Percentiles rank a stretch among this genome's conserved stretches.
Conservation (phyloP, 2,888 invertebrate species). For the Drosophila barbarae region DNA sequence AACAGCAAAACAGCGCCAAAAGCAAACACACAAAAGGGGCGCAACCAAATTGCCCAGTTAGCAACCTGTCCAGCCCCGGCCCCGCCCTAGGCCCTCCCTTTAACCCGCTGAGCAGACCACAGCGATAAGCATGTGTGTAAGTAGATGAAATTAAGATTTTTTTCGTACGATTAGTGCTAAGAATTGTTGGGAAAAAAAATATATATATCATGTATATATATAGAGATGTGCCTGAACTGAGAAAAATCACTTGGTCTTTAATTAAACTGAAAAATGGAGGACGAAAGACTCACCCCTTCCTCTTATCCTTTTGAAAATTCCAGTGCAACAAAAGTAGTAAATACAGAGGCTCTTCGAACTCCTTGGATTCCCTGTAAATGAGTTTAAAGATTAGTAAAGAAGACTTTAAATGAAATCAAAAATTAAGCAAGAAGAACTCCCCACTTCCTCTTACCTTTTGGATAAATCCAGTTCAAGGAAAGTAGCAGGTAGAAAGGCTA, state of each 20-base stretch:
- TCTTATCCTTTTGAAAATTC: too few relatives aligned
- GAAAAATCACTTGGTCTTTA: not conserved
- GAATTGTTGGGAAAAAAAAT: constrained; percentile 60
- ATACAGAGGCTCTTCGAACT: not conserved
- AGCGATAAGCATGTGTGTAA: constrained; percentile 49
- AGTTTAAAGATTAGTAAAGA: too few relatives aligned
- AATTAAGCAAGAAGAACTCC: not conserved
- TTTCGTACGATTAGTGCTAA: constrained; percentile 63
- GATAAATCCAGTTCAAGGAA: not conserved
- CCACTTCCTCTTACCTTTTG: not conserved
- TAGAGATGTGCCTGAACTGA: constrained; percentile 8
- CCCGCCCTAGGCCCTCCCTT: constrained; percentile 33
- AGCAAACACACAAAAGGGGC: constrained; percentile 63
- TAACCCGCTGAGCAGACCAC: constrained; percentile 16
- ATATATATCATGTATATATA: too few relatives aligned
- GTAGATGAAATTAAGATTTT: constrained; percentile 69
- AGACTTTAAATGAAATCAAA: too few relatives aligned
- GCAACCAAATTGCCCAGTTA: constrained; percentile 69
- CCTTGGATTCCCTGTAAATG: not conserved
- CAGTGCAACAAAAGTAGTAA: too few relatives aligned
- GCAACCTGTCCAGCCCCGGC: constrained; percentile 53
- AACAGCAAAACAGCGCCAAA: constrained; percentile 66
- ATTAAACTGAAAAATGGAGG: not conserved
- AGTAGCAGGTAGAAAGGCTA: not conserved
- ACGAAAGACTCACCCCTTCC: too few relatives aligned